Base-by-base conservation (phyloP, 2,113 vertebrate species). In the Ornithorhynchus anatinus region DNA sequence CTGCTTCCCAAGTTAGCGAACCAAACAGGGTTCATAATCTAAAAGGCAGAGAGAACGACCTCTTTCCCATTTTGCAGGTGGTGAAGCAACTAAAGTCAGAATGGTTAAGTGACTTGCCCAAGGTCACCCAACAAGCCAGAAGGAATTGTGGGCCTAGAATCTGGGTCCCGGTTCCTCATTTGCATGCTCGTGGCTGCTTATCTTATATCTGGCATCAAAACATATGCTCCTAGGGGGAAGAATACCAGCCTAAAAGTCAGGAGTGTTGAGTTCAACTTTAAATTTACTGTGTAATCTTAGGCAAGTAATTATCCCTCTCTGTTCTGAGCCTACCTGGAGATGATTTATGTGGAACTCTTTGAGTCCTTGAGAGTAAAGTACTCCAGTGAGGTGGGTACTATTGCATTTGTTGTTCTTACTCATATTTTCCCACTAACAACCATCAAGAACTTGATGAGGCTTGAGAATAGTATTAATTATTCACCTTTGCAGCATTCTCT, bases 391-490 rank as follows among this genome's bases (percentile, higher is more conserved):
- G 13, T 62, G 40, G 35, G 7, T 56, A n/a, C 45, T 50, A 44
- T 67, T 25, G 37, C 27, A 47, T 56, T 50, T n/a, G 16, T 8
- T 14, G 27, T 47, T n/a, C 13, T 50, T 50, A 27, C 31, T 50
- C 7, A 27, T 50, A 50, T 31, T 50, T 50, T 23, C 15, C 25
- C 29, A 27, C 23, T 29, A 29, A 16, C 15, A 3, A 61, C 60
- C 69, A 54, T 59, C 8, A 64, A n/a, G 47, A 50, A 37, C 27
- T 62, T 52, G 22, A 10, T 11, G 61, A 51, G 10, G 31, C 8
- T 76, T 66, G 59, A 43, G 74, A 64, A 56, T 48, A 39, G 12
- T 60, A 57, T 53, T 66, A 58, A 19, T 54, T 79, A 7, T 51
- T 56, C 11, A 65, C 59, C 47, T 40, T 36, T 65, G 54, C 45